Percentiles rank a stretch among this genome's conserved stretches.
phyloP scores from a whole-genome alignment of 2,888 invertebrate species.

The Mythimna impura region DNA sequence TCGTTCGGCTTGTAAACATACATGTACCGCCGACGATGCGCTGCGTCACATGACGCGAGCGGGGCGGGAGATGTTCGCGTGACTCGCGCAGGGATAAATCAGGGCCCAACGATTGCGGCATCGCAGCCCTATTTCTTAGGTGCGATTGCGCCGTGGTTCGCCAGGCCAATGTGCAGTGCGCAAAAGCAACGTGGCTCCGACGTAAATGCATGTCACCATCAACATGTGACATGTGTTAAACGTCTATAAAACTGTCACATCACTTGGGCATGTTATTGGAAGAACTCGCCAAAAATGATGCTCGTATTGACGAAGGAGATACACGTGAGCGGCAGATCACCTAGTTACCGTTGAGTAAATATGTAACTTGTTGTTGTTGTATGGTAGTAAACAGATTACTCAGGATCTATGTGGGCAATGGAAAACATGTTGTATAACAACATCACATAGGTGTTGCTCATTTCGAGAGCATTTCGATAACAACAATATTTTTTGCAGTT shows the following conservation, averaged over 20 bases:
- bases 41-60: conserved; percentile 65
- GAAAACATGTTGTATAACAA: conserved; percentile 25
- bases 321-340: conserved; percentile 10
- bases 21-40: conserved; percentile 48
- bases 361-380: conserved; percentile 33
- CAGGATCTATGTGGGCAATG: conserved; percentile 11
- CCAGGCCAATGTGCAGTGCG: conserved; percentile 83
- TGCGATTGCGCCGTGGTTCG: conserved; percentile 70
- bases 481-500: neutral
- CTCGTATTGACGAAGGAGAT: conserved; percentile 47
- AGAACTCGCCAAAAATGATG: conserved; percentile 64
- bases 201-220: conserved; percentile 74
- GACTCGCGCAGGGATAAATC: conserved; percentile 64
- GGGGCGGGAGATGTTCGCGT: conserved; percentile 62
- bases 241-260: conserved; percentile 67
- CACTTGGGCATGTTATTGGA: conserved; percentile 55
- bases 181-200: conserved; percentile 78
- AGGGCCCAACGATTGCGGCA: conserved; percentile 78
- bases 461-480: neutral
- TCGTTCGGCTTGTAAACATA: conserved; percentile 64
- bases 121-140: conserved; percentile 77
- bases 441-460: conserved; percentile 9
- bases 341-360: conserved; percentile 36
- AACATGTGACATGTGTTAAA: conserved; percentile 73
- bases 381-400: conserved; percentile 43